Base-by-base conservation (phyloP, 1,140 invertebrate species). In the Drosophila subpulchrella region DNA sequence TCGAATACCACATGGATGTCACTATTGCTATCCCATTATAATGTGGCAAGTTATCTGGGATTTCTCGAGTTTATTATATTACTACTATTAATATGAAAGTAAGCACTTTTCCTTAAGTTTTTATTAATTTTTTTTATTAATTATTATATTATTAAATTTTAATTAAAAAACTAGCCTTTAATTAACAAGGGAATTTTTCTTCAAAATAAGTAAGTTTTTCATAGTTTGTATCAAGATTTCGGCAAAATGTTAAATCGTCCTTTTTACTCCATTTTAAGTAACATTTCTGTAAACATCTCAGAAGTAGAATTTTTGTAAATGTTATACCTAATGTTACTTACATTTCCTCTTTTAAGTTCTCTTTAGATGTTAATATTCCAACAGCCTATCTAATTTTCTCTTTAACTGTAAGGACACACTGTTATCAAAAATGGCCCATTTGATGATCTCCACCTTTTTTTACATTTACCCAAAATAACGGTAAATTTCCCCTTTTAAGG, bases 1-100 rank as follows among this genome's bases (percentile, higher is more conserved):
- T 47, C 44, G 77, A 74, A 75, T 66, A 32, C 63, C 59, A 63
- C 75, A 60, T 71, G 68, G 51, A 38, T 71, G 66, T 72, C 66
- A 72, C 50, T 34, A 32, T 72, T 41, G n/a, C 13, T 17, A 11
- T 17, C 11, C 10, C 32, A 17, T 30, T 53, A 41, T 50, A 5
- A 10, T 8, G 11, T 13, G 12, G 20, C 1, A 10, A 7, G 17
- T 10, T 3, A 20, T 34, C 5, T 12, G 32, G 6, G 24, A 27
- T 24, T 32, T 4, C 34, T 24, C 4, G 13, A 15, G 6, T 12
- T 32, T 42, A 13, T 42, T 6, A 6, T 3, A 0, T 42, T 17
- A 17, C 3, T n/a, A n/a, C n/a, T n/a, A n/a, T n/a, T n/a, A 42
- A 36, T 36, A 20, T 27, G 4, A 5, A 27, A 27, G 1, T 3